These are phyloP conservation scores for Diglossa cyanea DNA, from an alignment of 2,797 vertebrate species.

Conservation along the genomic window DNA sequence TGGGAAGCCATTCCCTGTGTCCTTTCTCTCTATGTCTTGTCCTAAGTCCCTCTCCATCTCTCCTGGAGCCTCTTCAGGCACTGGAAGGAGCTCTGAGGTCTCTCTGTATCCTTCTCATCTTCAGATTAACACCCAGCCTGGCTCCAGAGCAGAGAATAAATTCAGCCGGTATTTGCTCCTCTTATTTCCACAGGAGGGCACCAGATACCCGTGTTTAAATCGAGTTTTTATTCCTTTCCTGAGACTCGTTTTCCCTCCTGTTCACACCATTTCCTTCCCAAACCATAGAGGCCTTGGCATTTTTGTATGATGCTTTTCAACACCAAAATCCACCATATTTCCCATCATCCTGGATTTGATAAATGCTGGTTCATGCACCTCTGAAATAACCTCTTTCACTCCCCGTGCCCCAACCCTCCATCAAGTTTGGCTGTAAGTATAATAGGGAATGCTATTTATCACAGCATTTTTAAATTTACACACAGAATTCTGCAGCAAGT, in stretches of 20 bases:
- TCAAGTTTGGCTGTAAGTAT: not conserved
- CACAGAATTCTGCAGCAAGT: not conserved
- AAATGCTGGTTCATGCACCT: too few relatives aligned
- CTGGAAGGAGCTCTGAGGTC: not conserved
- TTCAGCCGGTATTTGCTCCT: accelerated
- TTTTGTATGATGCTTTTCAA: accelerated
- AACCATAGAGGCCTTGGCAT: not conserved
- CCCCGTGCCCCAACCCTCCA: accelerated
- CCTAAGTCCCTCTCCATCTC: not conserved
- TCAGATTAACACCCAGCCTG: accelerated
- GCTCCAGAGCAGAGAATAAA: not conserved
- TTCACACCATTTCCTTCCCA: accelerated
- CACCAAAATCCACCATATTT: not conserved
- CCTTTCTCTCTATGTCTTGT: not conserved
- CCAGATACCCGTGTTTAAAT: not conserved
- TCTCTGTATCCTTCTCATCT: not conserved
- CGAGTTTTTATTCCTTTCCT: accelerated
- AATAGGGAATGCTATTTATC: not conserved
- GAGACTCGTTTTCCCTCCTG: not conserved
- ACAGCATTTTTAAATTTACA: not conserved
- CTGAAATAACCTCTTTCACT: not conserved
- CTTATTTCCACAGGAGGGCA: not conserved
- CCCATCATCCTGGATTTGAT: not conserved
- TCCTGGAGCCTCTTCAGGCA: not conserved
- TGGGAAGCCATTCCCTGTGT: not conserved